Evolutionary conservation across 2,888 invertebrate genomes (phyloP).

Genomic region (Cremastinae sp.): DNA sequence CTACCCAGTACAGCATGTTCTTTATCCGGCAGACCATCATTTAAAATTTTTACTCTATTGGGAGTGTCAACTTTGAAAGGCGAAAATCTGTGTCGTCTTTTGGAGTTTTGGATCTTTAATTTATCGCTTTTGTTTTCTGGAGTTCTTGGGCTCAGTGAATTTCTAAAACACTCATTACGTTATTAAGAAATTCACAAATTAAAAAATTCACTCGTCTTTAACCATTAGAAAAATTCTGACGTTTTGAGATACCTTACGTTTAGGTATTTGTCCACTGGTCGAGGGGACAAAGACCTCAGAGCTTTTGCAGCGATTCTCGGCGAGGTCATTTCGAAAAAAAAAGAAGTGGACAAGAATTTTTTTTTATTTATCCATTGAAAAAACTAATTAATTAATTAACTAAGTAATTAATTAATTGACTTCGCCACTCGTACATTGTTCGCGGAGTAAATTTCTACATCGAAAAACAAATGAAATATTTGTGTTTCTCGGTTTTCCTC

Average conservation of each 20-base stretch:
- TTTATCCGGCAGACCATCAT: slow-evolving; percentile 69
- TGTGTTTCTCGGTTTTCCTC: slow-evolving; percentile 1
- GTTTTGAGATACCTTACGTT: slow-evolving; percentile 66
- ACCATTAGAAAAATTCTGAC: not conserved
- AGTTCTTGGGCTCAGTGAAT: slow-evolving; percentile 65
- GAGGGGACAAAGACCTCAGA: slow-evolving; percentile 67
- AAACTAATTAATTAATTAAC: slow-evolving; percentile 1
- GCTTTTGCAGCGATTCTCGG: slow-evolving; percentile 65
- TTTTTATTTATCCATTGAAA: slow-evolving; percentile 63
- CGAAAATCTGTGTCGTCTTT: slow-evolving; percentile 60
- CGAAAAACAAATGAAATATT: slow-evolving; percentile 4
- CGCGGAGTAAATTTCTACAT: slow-evolving; percentile 16
- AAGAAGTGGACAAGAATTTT: slow-evolving; percentile 55
- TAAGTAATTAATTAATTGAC: no score
- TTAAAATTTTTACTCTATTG: slow-evolving; percentile 72
- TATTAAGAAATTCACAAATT: not conserved
- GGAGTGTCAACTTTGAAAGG: slow-evolving; percentile 77
- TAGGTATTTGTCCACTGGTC: slow-evolving; percentile 58
- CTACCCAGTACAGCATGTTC: slow-evolving; percentile 74
- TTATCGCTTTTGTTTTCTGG: slow-evolving; percentile 57
- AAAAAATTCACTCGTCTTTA: not conserved
- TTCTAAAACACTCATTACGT: slow-evolving; percentile 39
- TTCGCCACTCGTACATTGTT: slow-evolving; percentile 9
- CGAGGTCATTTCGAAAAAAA: slow-evolving; percentile 68
- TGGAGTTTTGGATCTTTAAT: slow-evolving; percentile 49